phyloP scores from a whole-genome alignment of 2,888 invertebrate genomes.

The Sepiola atlantica region DNA sequence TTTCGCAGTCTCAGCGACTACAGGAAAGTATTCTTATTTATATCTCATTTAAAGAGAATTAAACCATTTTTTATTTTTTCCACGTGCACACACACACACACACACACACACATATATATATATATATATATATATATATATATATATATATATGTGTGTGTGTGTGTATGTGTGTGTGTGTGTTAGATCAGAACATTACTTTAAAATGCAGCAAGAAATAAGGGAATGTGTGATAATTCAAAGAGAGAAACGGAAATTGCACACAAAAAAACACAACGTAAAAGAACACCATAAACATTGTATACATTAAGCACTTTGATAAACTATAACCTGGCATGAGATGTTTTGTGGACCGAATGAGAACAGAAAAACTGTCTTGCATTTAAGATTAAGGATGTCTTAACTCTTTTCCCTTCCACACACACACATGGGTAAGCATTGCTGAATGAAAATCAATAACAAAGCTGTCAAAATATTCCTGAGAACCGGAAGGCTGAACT shows the following conservation, averaged over 20 bases:
- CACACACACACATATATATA: too few relatives aligned
- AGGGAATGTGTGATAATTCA: neutral
- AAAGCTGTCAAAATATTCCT: too few relatives aligned
- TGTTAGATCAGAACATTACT: neutral
- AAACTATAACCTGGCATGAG: conserved; percentile 1
- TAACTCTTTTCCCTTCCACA: too few relatives aligned
- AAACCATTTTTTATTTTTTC: neutral
- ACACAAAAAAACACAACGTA: neutral
- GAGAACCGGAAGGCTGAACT: too few relatives aligned
- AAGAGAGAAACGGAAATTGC: neutral
- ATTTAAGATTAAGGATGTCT: neutral
- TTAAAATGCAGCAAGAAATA: neutral
- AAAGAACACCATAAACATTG: neutral
- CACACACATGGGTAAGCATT: too few relatives aligned
- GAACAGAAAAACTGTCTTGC: neutral
- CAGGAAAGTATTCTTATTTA: neutral
- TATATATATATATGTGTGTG: too few relatives aligned
- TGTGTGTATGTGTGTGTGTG: too few relatives aligned
- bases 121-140: too few relatives aligned
- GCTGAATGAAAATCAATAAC: too few relatives aligned
- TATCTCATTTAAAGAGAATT: neutral
- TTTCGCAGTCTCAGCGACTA: neutral
- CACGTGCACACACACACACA: too few relatives aligned
- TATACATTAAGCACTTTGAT: conserved; percentile 32
- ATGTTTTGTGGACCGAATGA: neutral